Conservation (phyloP, 2,797 vertebrate genomes). For the Miichthys miiuy region DNA sequence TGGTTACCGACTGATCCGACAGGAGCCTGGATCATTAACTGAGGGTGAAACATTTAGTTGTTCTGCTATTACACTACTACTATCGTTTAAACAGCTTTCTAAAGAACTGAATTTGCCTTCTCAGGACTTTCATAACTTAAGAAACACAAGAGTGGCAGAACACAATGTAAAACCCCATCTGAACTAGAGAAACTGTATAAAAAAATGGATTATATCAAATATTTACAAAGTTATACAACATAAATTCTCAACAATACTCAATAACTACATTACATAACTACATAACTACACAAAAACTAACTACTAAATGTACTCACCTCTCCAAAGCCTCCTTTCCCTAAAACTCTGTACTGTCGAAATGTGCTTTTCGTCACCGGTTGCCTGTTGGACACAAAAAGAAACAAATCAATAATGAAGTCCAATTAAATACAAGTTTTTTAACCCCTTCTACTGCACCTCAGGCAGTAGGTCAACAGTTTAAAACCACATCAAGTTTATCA, state of each 20-base stretch:
- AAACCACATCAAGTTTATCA: too few species aligned
- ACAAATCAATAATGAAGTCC: background rate
- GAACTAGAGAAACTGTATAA: background rate
- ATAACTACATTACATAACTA: too few species aligned
- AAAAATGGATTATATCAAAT: too few species aligned
- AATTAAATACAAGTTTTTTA: background rate
- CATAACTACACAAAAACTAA: too few species aligned
- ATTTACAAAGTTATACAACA: too few species aligned
- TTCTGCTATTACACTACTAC: background rate
- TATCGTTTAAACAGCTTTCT: too few species aligned
- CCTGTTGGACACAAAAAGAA: constrained; percentile 76
- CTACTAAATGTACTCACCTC: constrained; percentile 82
- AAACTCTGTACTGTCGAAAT: constrained; percentile 91
- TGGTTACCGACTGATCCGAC: background rate
- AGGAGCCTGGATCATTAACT: background rate
- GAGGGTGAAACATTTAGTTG: background rate
- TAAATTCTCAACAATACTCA: too few species aligned
- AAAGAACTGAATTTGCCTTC: too few species aligned
- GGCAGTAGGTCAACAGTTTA: too few species aligned
- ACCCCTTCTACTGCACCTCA: too few species aligned
- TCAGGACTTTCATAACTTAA: too few species aligned
- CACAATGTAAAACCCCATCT: too few species aligned
- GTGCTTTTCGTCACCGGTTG: constrained; percentile 91
- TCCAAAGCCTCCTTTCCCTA: constrained; percentile 93
- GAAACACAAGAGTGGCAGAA: background rate